Base-by-base conservation (phyloP, 2,113 vertebrate genomes). In the Entosphenus tridentatus region DNA sequence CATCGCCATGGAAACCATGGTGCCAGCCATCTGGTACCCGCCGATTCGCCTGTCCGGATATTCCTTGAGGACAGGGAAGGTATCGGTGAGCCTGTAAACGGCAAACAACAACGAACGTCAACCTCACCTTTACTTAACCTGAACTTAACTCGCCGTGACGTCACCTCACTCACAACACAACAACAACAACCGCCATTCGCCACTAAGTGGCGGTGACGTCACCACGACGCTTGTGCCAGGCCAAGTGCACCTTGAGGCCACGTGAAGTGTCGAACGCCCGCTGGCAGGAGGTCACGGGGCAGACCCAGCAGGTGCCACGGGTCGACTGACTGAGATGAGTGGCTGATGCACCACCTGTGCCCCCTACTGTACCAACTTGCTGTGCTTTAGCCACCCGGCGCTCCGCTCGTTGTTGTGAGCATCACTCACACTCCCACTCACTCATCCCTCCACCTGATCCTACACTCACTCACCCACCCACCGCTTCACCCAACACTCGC, bases 1-100 rank as follows among this genome's bases (percentile, higher is more conserved):
- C 73, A 96, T 88, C 56, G 76, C 80, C 39, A 98, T 73, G 1
- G 87, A 79, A 68, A 96, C 84, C 56, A 82, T 81, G 1, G 87
- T 79, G 8, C 85, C 88, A 0, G 86, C 89, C 0, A 87, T 85
- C 80, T 98, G 93, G 78, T 75, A 87, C 6, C 80, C 81, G 9
- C 88, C 91, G 2, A 78, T 5, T 0, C 73, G 73, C 76, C 84
- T 78, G 0, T 13, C 1, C 5, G 0, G 17, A 67, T 76, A 85
- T 0, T 1, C 0, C 0, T 76, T 81, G 1, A 73, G 69, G 72
- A 86, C 80, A 71, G 74, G 78, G 74, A 93, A 90, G 0, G 77
- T 75, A 21, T 69, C 73, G 21, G 73, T 71, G 68, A 93, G 74
- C 76, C 91, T 98, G 74, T 3, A 14, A 1, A 69, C 59, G 69